Conservation (phyloP, 2,113 vertebrate species). For the Loxodonta africana region DNA sequence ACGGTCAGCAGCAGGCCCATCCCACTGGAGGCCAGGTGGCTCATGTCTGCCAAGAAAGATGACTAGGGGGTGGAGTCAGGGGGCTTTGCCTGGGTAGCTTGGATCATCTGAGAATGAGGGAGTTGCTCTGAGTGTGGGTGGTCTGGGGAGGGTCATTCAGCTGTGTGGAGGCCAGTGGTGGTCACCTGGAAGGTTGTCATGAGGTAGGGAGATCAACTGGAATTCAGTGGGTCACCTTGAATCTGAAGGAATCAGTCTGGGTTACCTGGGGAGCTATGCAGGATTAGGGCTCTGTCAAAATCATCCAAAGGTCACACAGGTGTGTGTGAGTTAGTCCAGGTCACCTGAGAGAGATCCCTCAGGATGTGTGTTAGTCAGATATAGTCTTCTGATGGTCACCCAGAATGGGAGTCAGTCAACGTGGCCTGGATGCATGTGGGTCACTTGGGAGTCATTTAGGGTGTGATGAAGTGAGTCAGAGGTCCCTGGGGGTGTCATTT, state of each 20-base stretch:
- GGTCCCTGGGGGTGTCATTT: not conserved
- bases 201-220: not conserved
- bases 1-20: conserved; percentile 96
- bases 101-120: not conserved
- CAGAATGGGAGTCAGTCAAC: too few species aligned
- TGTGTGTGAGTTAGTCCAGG: not conserved
- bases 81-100: not conserved
- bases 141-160: not conserved
- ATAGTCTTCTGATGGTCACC: not conserved
- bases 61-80: not conserved
- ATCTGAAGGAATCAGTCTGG: not conserved
- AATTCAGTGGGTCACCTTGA: not conserved
- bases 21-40: conserved; percentile 95
- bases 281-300: not conserved
- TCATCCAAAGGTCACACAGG: not conserved
- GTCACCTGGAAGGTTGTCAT: not conserved
- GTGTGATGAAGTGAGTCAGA: not conserved
- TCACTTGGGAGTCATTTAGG: not conserved
- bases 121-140: not conserved
- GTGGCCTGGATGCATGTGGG: not conserved
- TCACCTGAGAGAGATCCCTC: not conserved
- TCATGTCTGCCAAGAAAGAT: conserved; percentile 90
- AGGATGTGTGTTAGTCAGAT: not conserved
- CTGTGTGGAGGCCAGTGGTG: not conserved
- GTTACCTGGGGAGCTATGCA: not conserved